Conservation (phyloP, 2,797 vertebrate species). For the Phoxinus dragarum region DNA sequence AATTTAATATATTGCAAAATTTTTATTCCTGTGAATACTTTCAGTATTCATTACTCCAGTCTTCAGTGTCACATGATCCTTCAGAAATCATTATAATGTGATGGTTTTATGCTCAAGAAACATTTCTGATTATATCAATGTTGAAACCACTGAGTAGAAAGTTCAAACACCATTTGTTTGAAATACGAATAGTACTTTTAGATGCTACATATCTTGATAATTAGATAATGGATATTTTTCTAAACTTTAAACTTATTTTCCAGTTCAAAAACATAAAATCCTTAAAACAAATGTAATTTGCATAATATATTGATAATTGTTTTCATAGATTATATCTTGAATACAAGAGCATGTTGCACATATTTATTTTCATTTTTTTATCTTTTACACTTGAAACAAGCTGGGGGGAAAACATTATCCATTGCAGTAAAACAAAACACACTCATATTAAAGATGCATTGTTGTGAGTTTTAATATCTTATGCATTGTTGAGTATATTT, state of each 20-base stretch:
- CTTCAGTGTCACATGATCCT: background rate
- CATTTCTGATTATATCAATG: background rate
- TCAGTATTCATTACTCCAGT: background rate
- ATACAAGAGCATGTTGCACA: background rate
- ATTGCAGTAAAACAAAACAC: background rate
- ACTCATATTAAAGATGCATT: background rate
- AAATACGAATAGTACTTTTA: background rate
- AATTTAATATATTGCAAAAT: background rate
- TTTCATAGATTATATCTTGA: background rate
- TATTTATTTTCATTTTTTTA: background rate
- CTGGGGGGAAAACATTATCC: background rate
- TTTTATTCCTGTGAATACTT: background rate
- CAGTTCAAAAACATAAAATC: background rate
- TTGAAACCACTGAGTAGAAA: background rate
- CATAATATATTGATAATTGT: background rate
- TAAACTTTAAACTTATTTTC: too few relatives aligned
- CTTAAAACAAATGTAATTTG: background rate
- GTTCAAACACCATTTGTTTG: background rate
- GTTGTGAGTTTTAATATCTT: background rate
- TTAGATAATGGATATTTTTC: too few relatives aligned
- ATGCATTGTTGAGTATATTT: background rate
- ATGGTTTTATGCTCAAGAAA: background rate
- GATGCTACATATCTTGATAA: background rate
- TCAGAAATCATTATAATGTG: background rate
- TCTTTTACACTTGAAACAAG: background rate